Evolutionary conservation across 2,797 vertebrate species (phyloP).

Genomic region (Rhyacichthys aspro): DNA sequence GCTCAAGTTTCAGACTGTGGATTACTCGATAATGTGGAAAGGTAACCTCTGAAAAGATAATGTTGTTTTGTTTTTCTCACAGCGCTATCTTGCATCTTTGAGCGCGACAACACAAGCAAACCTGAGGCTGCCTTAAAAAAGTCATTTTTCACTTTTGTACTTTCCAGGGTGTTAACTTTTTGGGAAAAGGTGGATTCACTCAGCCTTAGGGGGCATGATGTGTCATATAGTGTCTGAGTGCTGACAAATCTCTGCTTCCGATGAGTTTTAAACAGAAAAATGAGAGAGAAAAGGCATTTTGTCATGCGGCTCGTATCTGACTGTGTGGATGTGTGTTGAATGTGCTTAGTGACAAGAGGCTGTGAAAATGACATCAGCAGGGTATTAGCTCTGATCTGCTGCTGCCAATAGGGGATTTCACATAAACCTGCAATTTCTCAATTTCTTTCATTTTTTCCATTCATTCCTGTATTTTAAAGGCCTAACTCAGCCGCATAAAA

Average conservation of each 20-base stretch:
- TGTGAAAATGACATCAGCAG: slow-evolving; percentile 39
- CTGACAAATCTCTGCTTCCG: slow-evolving; percentile 18
- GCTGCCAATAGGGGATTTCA: slow-evolving; percentile 17
- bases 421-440: slow-evolving; percentile 23
- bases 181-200: not conserved
- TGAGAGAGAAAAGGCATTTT: slow-evolving; percentile 12
- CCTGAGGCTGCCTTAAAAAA: slow-evolving; percentile 1
- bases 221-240: slow-evolving; percentile 15
- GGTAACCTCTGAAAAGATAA: not conserved
- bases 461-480: not conserved
- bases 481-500: slow-evolving; percentile 13
- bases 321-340: slow-evolving; percentile 10
- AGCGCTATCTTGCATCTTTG: not conserved
- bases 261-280: slow-evolving; percentile 27
- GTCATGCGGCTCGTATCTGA: slow-evolving; percentile 12
- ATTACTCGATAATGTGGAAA: not conserved
- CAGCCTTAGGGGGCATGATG: not conserved
- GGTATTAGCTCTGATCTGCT: slow-evolving; percentile 22
- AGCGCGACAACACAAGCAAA: not conserved
- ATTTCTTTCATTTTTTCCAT: slow-evolving; percentile 9
- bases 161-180: not conserved
- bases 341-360: slow-evolving; percentile 31
- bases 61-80: not conserved
- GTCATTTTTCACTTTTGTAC: not conserved
- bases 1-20: not conserved